phyloP scores from a whole-genome alignment of 2,888 invertebrate species.

The Isotomurus palustris region DNA sequence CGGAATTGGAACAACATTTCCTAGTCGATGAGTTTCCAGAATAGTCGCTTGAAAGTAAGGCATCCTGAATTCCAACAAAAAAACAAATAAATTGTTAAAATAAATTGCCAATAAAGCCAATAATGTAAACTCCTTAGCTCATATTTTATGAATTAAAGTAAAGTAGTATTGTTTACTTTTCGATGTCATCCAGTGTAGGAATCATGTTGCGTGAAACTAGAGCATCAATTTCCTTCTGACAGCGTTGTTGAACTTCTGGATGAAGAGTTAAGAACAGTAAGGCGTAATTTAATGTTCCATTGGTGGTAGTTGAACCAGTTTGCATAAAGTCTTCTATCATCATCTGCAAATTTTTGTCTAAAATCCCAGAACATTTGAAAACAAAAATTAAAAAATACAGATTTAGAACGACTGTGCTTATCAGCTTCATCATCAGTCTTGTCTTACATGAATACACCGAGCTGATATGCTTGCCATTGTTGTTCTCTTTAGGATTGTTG shows the following conservation, averaged over 20 bases:
- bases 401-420: neutral
- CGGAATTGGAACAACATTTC: slow-evolving; percentile 23
- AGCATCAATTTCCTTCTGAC: slow-evolving; percentile 25
- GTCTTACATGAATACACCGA: slow-evolving; percentile 16
- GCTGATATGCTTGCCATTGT: neutral
- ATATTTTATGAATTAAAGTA: too few species aligned
- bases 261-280: slow-evolving; percentile 20
- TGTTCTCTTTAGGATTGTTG: slow-evolving; percentile 19
- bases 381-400: neutral
- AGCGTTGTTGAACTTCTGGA: slow-evolving; percentile 22
- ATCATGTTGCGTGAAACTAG: slow-evolving; percentile 10
- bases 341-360: slow-evolving; percentile 21
- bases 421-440: neutral
- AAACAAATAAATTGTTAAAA: too few species aligned
- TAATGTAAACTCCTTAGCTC: too few species aligned
- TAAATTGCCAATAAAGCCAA: neutral
- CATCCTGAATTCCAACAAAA: slow-evolving; percentile 15
- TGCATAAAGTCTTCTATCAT: slow-evolving; percentile 26
- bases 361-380: too few species aligned
- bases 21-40: slow-evolving; percentile 19
- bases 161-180: slow-evolving; percentile 9
- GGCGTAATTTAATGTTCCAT: slow-evolving; percentile 24
- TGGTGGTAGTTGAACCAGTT: slow-evolving; percentile 16
- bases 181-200: slow-evolving; percentile 26
- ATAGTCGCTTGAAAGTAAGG: slow-evolving; percentile 25